A percentile compares a stretch with the other conserved stretches of the same genome.
These are phyloP conservation scores for Nomada lathburiana DNA, from an alignment of 2,888 invertebrate genomes.

Conservation along the genomic window DNA sequence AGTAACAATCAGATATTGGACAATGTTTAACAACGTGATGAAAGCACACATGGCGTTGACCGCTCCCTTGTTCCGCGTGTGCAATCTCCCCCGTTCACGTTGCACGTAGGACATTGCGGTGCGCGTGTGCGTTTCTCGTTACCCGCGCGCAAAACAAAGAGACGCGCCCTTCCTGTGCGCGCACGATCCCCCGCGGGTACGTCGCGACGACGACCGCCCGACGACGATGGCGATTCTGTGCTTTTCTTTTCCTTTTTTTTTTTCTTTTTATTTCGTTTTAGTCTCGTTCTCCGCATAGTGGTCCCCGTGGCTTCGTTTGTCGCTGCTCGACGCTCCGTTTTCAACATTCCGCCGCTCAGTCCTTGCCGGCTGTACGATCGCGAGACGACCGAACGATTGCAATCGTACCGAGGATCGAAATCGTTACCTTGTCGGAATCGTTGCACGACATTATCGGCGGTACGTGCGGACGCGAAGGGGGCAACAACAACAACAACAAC, in stretches of 20 bases:
- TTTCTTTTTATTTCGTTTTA: neutral
- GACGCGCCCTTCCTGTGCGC: conserved; percentile 17
- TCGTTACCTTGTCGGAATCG: no score
- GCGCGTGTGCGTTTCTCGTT: neutral
- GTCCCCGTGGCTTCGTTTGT: conserved; percentile 8
- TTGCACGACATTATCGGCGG: no score
- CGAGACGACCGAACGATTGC: neutral
- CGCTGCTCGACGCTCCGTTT: neutral
- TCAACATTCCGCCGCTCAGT: neutral
- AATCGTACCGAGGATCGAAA: neutral
- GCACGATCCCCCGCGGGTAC: conserved; percentile 51
- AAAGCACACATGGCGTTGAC: conserved; percentile 48
- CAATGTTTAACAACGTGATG: conserved; percentile 78
- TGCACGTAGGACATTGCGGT: conserved; percentile 2
- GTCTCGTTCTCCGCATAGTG: conserved; percentile 22
- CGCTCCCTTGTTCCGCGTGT: neutral
- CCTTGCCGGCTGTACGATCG: neutral
- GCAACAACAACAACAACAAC: neutral
- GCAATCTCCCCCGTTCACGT: neutral
- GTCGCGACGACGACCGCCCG: conserved; percentile 42
- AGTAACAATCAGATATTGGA: conserved; percentile 77
- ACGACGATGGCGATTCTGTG: conserved; percentile 40
- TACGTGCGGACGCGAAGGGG: neutral
- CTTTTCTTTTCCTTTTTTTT: neutral
- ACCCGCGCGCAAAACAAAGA: neutral